Conservation (phyloP, 2,797 vertebrate species). For the Oreochromis grahami region DNA sequence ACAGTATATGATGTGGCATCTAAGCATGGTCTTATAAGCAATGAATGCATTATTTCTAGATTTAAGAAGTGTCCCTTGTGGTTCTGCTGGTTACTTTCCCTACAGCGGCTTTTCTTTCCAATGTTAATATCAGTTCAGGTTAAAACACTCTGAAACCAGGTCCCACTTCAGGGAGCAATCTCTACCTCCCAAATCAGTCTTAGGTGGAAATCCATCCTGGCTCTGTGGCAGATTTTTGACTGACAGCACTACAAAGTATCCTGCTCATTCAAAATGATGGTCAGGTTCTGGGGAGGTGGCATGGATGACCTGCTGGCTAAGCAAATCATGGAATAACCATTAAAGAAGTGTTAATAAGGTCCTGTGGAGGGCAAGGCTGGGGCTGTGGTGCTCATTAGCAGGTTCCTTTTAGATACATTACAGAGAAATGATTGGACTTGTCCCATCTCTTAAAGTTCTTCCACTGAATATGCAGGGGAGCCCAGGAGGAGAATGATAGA, state of each 20-base stretch:
- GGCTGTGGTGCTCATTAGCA: slow-evolving; percentile 54
- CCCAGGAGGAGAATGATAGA: not conserved
- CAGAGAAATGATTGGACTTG: not conserved
- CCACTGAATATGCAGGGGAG: slow-evolving; percentile 21
- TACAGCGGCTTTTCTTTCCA: not conserved
- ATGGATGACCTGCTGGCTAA: slow-evolving; percentile 55
- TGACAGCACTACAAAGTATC: slow-evolving; percentile 25
- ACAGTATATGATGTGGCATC: not conserved
- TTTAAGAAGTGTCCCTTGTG: not conserved
- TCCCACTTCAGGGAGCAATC: slow-evolving; percentile 34
- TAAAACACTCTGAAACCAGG: slow-evolving; percentile 21
- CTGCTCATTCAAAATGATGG: slow-evolving; percentile 48
- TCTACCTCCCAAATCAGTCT: slow-evolving; percentile 14
- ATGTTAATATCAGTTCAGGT: not conserved
- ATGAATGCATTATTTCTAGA: not conserved
- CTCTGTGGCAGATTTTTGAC: slow-evolving; percentile 22
- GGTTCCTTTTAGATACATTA: slow-evolving; percentile 14
- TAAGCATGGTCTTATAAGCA: not conserved
- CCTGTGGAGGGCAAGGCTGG: slow-evolving; percentile 20
- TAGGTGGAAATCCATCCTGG: not conserved
- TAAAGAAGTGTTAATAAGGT: slow-evolving; percentile 61
- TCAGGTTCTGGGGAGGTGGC: slow-evolving; percentile 47
- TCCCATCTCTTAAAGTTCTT: not conserved
- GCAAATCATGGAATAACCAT: slow-evolving; percentile 55
- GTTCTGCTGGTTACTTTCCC: not conserved